Conservation (phyloP, 2,888 invertebrate species). For the Galeruca laticollis region DNA sequence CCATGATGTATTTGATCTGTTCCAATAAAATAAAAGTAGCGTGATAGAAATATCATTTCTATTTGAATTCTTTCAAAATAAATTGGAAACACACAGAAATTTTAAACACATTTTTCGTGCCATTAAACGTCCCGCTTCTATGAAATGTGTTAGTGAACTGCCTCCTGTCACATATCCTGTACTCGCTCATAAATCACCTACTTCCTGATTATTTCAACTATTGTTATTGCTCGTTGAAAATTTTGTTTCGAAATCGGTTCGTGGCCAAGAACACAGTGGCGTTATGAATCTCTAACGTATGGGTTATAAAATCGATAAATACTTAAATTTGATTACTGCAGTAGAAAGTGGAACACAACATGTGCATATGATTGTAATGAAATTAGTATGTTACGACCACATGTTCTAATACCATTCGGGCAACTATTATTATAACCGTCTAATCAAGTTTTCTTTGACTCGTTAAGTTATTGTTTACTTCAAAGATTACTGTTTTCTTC, state of each 20-base stretch:
- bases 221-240: conserved; percentile 59
- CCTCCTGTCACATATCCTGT: conserved; percentile 57
- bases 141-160: conserved; percentile 38
- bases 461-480: too few species aligned
- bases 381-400: too few species aligned
- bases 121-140: conserved; percentile 5
- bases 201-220: conserved; percentile 57
- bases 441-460: too few species aligned
- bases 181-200: conserved; percentile 59
- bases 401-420: too few species aligned
- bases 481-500: too few species aligned
- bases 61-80: neutral
- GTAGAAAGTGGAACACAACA: neutral
- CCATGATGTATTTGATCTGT: too few species aligned
- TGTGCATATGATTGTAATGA: too few species aligned
- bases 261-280: conserved; percentile 14
- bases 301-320: neutral
- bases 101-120: conserved; percentile 16
- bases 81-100: neutral
- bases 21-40: too few species aligned
- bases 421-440: too few species aligned
- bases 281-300: neutral
- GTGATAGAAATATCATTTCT: too few species aligned
- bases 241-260: conserved; percentile 40
- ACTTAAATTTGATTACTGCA: too few species aligned